Evolutionary conservation across 2,797 vertebrate species (phyloP), one percentile per base, ranked within the genome.

Genomic region (Glossophaga mutica): DNA sequence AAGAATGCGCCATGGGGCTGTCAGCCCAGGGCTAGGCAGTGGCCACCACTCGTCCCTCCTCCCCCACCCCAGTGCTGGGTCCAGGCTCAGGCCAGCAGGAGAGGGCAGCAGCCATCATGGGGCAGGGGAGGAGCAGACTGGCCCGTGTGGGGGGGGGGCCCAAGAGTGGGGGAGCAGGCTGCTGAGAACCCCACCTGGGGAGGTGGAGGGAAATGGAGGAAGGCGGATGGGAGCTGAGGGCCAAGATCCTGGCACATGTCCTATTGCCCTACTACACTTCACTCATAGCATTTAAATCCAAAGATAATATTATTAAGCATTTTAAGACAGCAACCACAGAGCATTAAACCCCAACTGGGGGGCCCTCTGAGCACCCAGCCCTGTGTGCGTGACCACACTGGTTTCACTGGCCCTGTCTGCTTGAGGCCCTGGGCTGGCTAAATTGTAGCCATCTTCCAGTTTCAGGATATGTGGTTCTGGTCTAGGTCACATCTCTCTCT

Each of bases 241-340:
- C 79, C 26, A 22, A 84, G 73, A 48, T 73, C 15, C 37, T 48
- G 59, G 50, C 4, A 3, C 67, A 22, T 12, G 37, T 14, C 34
- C 55, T 32, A 18, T 22, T 37, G 32, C 24, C 14, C 74, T 9
- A 4, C 4, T 57, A 55, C 16, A 46, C 21, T 90, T 89, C 14
- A 55, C 59, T 96, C 19, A 62, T 12, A 55, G 70, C 70, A 82
- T n/a, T n/a, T 29, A 52, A 0, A 82, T 85, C 59, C 48, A 70
- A 94, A 82, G 71, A 70, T n/a, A 68, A 46, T 18, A 50, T 79
- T 81, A 90, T 62, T 55, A 96, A 78, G 67, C 48, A 68, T 88
- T 87, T 82, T 37, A 74, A n/a, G 65, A 71, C 11, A 9, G 42
- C 65, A 90, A n/a, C 15, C n/a, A 67, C 34, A 82, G 79, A 91